A percentile compares a stretch with the other conserved stretches of the same genome.
Evolutionary conservation across 2,797 vertebrate species (phyloP).

Genomic region (Cercopithecus mitis): DNA sequence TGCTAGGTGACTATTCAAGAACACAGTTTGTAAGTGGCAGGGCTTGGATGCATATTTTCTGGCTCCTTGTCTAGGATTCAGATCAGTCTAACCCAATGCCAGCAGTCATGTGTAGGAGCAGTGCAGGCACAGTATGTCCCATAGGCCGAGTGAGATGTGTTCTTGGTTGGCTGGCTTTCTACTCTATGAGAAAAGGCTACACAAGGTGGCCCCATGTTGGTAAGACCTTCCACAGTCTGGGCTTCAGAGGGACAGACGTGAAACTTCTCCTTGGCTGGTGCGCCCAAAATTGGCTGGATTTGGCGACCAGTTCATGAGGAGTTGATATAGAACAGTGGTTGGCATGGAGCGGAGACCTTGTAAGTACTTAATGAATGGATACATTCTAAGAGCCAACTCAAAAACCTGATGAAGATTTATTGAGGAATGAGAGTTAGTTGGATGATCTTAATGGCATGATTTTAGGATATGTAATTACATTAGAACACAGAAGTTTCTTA

Average conservation of each 20-base stretch:
- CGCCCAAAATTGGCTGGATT: background rate
- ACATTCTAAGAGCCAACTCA: background rate
- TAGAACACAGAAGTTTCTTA: no score
- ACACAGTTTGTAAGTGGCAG: background rate
- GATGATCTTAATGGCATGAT: no score
- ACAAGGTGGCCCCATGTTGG: background rate
- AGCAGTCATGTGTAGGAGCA: background rate
- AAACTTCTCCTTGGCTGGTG: background rate
- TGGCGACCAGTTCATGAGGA: background rate
- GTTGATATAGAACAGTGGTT: accelerated
- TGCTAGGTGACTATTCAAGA: background rate
- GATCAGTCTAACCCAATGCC: background rate
- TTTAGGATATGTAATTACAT: accelerated
- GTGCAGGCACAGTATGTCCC: background rate
- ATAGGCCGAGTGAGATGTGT: accelerated
- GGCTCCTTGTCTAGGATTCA: background rate
- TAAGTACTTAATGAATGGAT: accelerated
- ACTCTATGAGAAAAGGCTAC: background rate
- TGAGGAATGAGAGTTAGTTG: background rate
- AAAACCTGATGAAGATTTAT: background rate
- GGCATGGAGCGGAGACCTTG: accelerated
- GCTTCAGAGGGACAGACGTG: background rate
- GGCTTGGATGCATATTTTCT: accelerated
- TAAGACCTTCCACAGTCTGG: background rate
- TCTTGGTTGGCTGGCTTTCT: background rate